Percentiles rank a stretch among this genome's conserved stretches.
Conservation (phyloP, 2,113 vertebrate species). For the Pedionomus torquatus region DNA sequence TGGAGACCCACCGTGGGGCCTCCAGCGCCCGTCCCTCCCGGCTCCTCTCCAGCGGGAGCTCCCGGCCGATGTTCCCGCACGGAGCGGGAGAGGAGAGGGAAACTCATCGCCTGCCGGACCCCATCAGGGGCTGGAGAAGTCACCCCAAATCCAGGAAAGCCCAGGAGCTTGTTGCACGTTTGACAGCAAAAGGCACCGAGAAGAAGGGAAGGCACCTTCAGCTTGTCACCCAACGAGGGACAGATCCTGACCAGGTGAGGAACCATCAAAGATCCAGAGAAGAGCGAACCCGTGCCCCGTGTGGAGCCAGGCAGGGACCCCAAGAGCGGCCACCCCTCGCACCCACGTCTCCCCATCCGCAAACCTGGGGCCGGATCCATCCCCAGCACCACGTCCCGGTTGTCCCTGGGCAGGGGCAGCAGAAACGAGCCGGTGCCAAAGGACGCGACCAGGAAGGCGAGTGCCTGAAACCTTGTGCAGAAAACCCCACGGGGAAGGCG, state of each 20-base stretch:
- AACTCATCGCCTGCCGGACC: fast-evolving
- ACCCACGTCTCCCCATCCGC: fast-evolving
- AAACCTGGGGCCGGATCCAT: fast-evolving
- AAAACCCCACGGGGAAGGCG: neutral
- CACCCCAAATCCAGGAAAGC: neutral
- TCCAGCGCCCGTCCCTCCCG: fast-evolving
- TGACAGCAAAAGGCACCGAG: neutral
- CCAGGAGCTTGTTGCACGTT: too few relatives aligned
- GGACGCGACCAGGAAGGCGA: fast-evolving
- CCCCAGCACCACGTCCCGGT: fast-evolving
- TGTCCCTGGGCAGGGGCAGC: fast-evolving
- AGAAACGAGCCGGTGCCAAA: neutral
- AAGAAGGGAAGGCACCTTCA: neutral
- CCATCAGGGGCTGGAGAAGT: neutral
- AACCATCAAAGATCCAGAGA: fast-evolving
- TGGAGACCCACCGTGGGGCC: neutral
- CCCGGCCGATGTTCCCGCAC: fast-evolving
- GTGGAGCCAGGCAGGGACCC: neutral
- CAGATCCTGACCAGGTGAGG: fast-evolving
- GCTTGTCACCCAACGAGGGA: neutral
- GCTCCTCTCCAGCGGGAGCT: neutral
- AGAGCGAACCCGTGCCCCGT: fast-evolving
- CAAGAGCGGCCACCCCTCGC: fast-evolving
- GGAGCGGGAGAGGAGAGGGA: fast-evolving
- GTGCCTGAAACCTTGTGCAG: fast-evolving